Conservation (phyloP, 53 echinoderm and acorn worm genomes). For the Temnopleurus reevesii region DNA sequence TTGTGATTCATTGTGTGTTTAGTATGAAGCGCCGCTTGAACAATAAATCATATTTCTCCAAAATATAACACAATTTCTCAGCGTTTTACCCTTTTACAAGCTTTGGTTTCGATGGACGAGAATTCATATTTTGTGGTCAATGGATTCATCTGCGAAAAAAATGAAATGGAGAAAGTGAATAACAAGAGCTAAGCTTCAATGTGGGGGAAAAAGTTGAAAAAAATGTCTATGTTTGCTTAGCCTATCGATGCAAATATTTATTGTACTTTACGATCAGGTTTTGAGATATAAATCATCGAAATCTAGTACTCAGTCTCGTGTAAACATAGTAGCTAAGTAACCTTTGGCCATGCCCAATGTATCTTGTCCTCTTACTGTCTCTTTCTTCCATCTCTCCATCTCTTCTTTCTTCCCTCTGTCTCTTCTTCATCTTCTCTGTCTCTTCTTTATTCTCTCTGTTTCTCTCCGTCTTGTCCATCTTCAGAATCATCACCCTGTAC, state of each 20-base stretch:
- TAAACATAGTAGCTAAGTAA: slow-evolving; percentile 52
- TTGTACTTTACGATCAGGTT: slow-evolving; percentile 62
- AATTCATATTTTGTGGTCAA: slow-evolving; percentile 25
- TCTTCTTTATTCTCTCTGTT: neutral
- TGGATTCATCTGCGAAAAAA: neutral
- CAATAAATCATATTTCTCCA: slow-evolving; percentile 33
- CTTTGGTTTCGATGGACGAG: neutral
- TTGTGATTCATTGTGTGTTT: slow-evolving; percentile 50
- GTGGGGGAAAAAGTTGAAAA: neutral
- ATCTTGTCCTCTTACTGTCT: neutral
- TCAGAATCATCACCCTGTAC: too few species aligned
- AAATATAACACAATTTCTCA: neutral
- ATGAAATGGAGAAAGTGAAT: neutral
- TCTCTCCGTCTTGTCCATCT: neutral
- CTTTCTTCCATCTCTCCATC: neutral
- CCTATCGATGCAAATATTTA: slow-evolving; percentile 62
- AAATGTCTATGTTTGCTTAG: slow-evolving; percentile 55
- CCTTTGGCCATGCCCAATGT: slow-evolving; percentile 24
- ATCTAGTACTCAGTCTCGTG: slow-evolving; percentile 15
- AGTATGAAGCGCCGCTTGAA: slow-evolving; percentile 44
- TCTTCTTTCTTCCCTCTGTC: neutral
- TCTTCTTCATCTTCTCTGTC: neutral
- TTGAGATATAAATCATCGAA: slow-evolving; percentile 51
- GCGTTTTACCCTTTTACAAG: neutral
- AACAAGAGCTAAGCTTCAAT: neutral